Evolutionary conservation across 2,888 invertebrate genomes (phyloP).

Genomic region (Epinotia bilunana): DNA sequence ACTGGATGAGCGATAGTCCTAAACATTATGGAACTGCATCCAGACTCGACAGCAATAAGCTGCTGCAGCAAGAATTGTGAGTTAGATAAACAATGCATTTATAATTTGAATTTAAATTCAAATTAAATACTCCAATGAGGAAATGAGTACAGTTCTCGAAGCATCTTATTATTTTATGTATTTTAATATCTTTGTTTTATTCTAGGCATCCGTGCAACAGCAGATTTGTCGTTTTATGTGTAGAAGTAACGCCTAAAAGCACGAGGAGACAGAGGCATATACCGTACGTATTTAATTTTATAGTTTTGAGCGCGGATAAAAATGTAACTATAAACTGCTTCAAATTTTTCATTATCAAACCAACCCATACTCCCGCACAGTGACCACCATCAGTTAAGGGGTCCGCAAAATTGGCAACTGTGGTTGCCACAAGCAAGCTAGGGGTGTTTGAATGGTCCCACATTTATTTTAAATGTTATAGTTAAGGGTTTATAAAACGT

Average conservation of each 20-base stretch:
- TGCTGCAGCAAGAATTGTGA: slow-evolving; percentile 66
- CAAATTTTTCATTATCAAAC: too few relatives aligned
- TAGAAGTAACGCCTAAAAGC: slow-evolving; percentile 57
- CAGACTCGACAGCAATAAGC: slow-evolving; percentile 54
- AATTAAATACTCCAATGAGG: not conserved
- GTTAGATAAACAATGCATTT: slow-evolving; percentile 46
- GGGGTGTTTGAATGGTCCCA: too few relatives aligned
- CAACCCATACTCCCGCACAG: too few relatives aligned
- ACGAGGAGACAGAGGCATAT: slow-evolving; percentile 49
- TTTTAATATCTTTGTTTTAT: slow-evolving; percentile 35
- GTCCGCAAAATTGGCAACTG: too few relatives aligned
- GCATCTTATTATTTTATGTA: not conserved
- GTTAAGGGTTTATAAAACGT: too few relatives aligned
- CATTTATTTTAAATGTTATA: too few relatives aligned
- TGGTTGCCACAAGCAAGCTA: too few relatives aligned
- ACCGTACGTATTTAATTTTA: slow-evolving; percentile 45
- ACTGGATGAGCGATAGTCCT: slow-evolving; percentile 62
- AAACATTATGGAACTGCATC: slow-evolving; percentile 62
- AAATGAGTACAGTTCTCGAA: not conserved
- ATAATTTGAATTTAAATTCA: too few relatives aligned
- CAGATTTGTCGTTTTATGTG: slow-evolving; percentile 71
- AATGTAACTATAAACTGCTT: not conserved
- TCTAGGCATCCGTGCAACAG: slow-evolving; percentile 69
- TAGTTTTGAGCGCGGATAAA: not conserved
- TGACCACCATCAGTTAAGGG: too few relatives aligned